These are phyloP conservation scores for Fistularia commersonii DNA, from an alignment of 2,797 vertebrate genomes.

Conservation along the genomic window DNA sequence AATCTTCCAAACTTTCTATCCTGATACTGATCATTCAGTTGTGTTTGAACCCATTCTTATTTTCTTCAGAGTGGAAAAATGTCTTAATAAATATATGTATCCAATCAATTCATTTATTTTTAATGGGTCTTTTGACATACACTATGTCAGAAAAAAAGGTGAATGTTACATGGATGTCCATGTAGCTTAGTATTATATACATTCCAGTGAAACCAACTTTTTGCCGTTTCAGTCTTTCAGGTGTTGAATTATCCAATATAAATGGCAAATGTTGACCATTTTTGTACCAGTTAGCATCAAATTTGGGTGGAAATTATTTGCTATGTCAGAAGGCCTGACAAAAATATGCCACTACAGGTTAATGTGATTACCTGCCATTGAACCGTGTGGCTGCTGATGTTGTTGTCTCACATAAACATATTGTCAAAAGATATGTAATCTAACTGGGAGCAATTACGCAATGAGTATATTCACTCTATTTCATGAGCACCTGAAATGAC, in stretches of 20 bases:
- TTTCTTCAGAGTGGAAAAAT: too few species aligned
- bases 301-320: slow-evolving; percentile 33
- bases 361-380: slow-evolving; percentile 55
- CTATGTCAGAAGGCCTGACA: slow-evolving; percentile 33
- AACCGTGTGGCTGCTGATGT: slow-evolving; percentile 36
- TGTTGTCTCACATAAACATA: slow-evolving; percentile 48
- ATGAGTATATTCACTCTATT: too few species aligned
- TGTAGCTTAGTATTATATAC: neutral
- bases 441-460: neutral
- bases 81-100: too few species aligned
- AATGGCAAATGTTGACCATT: slow-evolving; percentile 26
- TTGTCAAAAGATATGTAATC: slow-evolving; percentile 8
- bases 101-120: too few species aligned
- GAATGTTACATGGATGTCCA: too few species aligned
- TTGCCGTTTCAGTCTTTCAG: slow-evolving; percentile 20
- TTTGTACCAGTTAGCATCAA: slow-evolving; percentile 36
- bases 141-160: too few species aligned
- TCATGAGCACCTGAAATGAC: too few species aligned
- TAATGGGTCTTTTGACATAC: too few species aligned
- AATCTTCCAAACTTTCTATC: too few species aligned
- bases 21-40: too few species aligned
- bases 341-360: slow-evolving; percentile 37
- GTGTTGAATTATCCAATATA: slow-evolving; percentile 29
- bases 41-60: too few species aligned
- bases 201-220: slow-evolving; percentile 21